Conservation (phyloP, 2,113 vertebrate species). For the Himantopus leucocephalus region DNA sequence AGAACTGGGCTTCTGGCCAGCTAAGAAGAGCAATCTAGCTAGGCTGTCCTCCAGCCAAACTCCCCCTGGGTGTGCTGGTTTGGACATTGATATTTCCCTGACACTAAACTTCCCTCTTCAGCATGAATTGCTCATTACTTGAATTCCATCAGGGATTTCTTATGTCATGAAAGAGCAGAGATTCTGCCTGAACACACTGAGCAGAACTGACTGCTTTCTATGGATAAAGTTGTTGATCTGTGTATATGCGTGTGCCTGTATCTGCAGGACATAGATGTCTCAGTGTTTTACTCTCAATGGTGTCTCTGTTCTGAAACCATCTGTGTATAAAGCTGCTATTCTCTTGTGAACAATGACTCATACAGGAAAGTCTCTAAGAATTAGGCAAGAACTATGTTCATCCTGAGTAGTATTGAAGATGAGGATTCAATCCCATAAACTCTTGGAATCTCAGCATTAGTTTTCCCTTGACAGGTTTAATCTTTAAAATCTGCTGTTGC, state of each 20-base stretch:
- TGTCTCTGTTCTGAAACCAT: slow-evolving; percentile 60
- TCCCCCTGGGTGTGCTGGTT: neutral
- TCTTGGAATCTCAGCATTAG: slow-evolving; percentile 26
- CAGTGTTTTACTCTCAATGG: slow-evolving; percentile 61
- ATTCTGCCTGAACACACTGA: slow-evolving; percentile 38
- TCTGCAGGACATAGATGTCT: slow-evolving; percentile 46
- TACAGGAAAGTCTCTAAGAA: slow-evolving; percentile 53
- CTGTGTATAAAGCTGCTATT: slow-evolving; percentile 69
- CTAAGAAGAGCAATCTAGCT: neutral
- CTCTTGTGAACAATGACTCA: slow-evolving; percentile 59
- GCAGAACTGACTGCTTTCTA: slow-evolving; percentile 34
- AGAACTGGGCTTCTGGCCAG: slow-evolving; percentile 3
- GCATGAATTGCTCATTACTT: slow-evolving; percentile 26
- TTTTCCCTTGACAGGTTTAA: slow-evolving; percentile 19
- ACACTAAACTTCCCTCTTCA: slow-evolving; percentile 30
- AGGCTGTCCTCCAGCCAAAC: neutral
- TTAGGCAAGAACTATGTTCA: slow-evolving; percentile 36
- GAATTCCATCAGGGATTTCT: slow-evolving; percentile 39
- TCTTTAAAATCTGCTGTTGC: neutral
- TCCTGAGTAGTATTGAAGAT: neutral
- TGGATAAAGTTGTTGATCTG: slow-evolving; percentile 28
- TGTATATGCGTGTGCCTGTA: slow-evolving; percentile 26
- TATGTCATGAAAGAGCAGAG: slow-evolving; percentile 10
- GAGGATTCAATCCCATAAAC: slow-evolving; percentile 1
- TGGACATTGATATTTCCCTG: slow-evolving; percentile 11